Conservation (phyloP, 2,113 vertebrate genomes). For the Lucifuga dentata region DNA sequence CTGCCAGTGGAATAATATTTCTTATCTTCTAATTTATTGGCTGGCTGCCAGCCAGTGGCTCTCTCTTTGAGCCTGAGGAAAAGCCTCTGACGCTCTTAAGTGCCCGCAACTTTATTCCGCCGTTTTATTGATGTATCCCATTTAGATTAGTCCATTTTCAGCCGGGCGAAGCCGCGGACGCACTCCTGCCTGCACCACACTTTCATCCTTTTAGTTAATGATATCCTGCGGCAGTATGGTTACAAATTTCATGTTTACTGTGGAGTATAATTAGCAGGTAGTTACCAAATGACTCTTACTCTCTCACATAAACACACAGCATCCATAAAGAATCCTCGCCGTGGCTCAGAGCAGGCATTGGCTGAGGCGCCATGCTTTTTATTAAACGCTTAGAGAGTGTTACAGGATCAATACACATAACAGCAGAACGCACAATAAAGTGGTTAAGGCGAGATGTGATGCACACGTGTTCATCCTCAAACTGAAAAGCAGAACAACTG, state of each 20-base stretch:
- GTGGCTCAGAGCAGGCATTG: conserved; percentile 27
- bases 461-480: not conserved
- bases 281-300: conserved; percentile 41
- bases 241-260: conserved; percentile 84
- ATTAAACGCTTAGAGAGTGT: conserved; percentile 35
- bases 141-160: conserved; percentile 87
- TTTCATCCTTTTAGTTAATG: conserved; percentile 91
- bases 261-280: conserved; percentile 76
- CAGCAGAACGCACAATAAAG: conserved; percentile 4
- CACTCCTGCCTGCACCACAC: conserved; percentile 71
- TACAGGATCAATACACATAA: conserved; percentile 29
- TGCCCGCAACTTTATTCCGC: conserved; percentile 87
- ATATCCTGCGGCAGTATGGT: conserved; percentile 79
- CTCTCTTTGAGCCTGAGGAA: conserved; percentile 68
- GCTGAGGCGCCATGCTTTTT: conserved; percentile 15
- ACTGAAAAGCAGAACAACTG: too few relatives aligned
- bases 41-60: conserved; percentile 79
- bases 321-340: not conserved
- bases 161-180: conserved; percentile 79
- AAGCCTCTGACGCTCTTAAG: conserved; percentile 77
- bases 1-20: conserved; percentile 81
- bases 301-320: conserved; percentile 1
- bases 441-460: not conserved
- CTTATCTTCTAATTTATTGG: conserved; percentile 82
- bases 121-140: conserved; percentile 85